Evolutionary conservation across 2,797 vertebrate genomes (phyloP), one percentile per base, ranked within the genome.

Genomic region (Petrocephalus sullivani): DNA sequence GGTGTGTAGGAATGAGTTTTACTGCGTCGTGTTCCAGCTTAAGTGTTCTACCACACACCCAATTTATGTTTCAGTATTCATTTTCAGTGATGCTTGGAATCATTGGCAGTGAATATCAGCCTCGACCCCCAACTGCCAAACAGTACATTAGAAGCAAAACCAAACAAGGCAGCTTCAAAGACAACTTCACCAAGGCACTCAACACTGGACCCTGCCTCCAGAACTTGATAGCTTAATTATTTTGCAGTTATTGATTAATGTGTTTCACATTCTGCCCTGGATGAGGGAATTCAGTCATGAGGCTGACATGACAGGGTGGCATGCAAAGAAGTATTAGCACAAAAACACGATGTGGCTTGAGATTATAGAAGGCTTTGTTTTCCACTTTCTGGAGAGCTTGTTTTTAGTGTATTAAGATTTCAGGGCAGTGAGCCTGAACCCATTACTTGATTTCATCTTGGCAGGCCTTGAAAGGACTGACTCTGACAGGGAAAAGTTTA

Each of bases 181-280:
- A 1, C 51, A 84, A 33, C 9, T 53, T 53, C 10, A 56, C 54
- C 21, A 12, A 14, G 82, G 49, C 9, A 84, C 19, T 84, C 14
- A 14, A 46, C 8, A 33, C 37, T 16, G 21, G 49, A 53, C 82
- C 10, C 82, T 84, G 82, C 21, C 82, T 54, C 54, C 7, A 56
- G 49, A 84, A 54, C 49, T 6, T 0, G n/a, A 23, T 84, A n/a
- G 53, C 12, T 84, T 84, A 14, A 56, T 56, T 56, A 53, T 53
- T 28, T 84, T 54, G 49, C 12, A 54, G 51, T 84, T 84, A 56
- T 16, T 56, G 49, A 84, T 84, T 49, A 54, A 37, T 16, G 16
- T 58, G 60, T 86, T 78, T 51, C 56, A 90, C 81, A 91, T 85
- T 91, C 5, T 90, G 92, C 90, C 89, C 89, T 58, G 71, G 89